phyloP scores from a whole-genome alignment of 2,797 vertebrate genomes.

The Harpagifer antarcticus region DNA sequence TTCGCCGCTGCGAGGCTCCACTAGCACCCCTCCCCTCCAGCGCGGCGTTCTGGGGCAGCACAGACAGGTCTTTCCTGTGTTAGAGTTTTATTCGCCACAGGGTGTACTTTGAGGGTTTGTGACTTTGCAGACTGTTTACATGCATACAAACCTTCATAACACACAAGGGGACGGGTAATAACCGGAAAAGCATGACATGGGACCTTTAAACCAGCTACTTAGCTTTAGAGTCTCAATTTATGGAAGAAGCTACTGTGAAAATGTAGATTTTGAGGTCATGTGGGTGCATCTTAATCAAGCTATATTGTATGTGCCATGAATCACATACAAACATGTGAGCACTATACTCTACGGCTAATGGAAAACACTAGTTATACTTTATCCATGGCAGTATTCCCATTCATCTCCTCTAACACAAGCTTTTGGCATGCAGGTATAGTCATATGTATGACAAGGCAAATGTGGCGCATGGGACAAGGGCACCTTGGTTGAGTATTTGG shows the following conservation, averaged over 20 bases:
- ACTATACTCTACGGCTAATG: slow-evolving; percentile 26
- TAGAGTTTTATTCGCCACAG: too few relatives aligned
- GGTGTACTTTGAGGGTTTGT: too few relatives aligned
- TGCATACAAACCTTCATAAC: too few relatives aligned
- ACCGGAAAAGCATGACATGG: too few relatives aligned
- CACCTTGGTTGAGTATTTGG: slow-evolving; percentile 58
- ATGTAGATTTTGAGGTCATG: not conserved
- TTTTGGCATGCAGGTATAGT: slow-evolving; percentile 23
- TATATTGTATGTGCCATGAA: slow-evolving; percentile 4
- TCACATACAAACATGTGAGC: slow-evolving; percentile 15
- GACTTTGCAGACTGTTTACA: too few relatives aligned
- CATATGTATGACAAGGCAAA: slow-evolving; percentile 42
- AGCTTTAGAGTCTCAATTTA: not conserved
- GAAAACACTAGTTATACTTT: slow-evolving; percentile 9
- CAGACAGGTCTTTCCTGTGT: too few relatives aligned
- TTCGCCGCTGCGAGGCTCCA: too few relatives aligned
- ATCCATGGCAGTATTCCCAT: slow-evolving; percentile 26
- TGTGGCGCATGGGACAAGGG: slow-evolving; percentile 58
- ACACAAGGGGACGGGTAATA: too few relatives aligned
- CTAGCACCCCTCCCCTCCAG: too few relatives aligned
- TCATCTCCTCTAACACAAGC: slow-evolving; percentile 10
- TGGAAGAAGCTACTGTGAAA: not conserved
- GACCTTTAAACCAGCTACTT: slow-evolving; percentile 26
- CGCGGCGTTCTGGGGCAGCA: too few relatives aligned
- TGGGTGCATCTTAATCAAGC: slow-evolving; percentile 2